Base-by-base conservation (phyloP, 2,888 invertebrate genomes). In the Cylloceria caligata region DNA sequence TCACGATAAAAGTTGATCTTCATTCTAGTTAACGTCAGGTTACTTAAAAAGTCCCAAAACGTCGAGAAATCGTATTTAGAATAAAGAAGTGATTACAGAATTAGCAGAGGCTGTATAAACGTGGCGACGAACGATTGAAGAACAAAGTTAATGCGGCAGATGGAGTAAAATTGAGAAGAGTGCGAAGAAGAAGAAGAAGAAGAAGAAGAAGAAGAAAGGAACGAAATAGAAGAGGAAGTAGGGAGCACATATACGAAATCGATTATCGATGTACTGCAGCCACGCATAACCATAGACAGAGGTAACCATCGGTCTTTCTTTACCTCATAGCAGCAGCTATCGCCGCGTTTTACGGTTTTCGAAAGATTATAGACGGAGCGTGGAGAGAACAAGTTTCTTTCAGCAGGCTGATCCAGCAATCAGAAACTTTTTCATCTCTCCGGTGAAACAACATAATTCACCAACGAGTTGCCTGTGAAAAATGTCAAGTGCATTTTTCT, bases 261-360 rank as follows among this genome's bases (percentile, higher is more conserved):
- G 84, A 76, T 83, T 60, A 85, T 77, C 85, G 86, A 87, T 88
- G 86, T 85, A 85, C 78, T 83, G 85, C 86, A 78, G 85, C n/a
- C n/a, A n/a, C n/a, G n/a, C n/a, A n/a, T n/a, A n/a, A n/a, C n/a
- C n/a, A n/a, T n/a, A 86, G 88, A 87, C 85, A 84, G 86, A 82
- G n/a, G 80, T 84, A 86, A 84, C 87, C 88, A 89, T 89, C 89
- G 89, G 87, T 89, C 89, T 89, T 89, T 83, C 84, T 42, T 27
- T 60, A 47, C 76, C 57, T 68, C 47, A 34, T 24, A 47, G 60
- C 39, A 36, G 47, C 36, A 42, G n/a, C 47, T 27, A n/a, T 36
- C 6, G 16, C 39, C 47, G 68, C 57, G 57, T 68, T 47, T 36
- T 86, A 87, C 81, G 89, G 87, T 90, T 88, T 88, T 87, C 89